Percentiles rank a stretch among this genome's conserved stretches.
These are phyloP conservation scores for Syrmaticus mikado DNA, from an alignment of 2,113 vertebrate species.

Conservation along the genomic window DNA sequence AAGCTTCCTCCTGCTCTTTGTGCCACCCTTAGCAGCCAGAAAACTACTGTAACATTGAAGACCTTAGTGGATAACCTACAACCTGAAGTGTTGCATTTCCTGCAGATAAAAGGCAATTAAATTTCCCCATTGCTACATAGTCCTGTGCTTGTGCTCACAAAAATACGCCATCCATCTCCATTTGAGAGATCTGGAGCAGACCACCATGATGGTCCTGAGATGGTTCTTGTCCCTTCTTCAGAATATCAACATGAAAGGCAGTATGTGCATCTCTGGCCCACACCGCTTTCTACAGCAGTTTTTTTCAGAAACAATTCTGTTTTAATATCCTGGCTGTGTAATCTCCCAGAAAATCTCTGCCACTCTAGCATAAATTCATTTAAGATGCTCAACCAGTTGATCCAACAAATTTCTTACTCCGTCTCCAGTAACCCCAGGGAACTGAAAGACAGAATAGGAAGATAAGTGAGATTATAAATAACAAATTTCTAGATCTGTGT, in stretches of 20 bases:
- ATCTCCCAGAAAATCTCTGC: neutral
- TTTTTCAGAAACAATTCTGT: neutral
- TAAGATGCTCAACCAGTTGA: neutral
- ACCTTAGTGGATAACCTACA: neutral
- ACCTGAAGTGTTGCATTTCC: fast-evolving
- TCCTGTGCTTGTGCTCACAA: neutral
- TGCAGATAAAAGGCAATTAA: neutral
- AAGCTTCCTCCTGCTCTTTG: neutral
- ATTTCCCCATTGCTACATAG: neutral
- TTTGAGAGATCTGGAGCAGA: neutral
- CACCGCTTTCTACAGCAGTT: neutral
- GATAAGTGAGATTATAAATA: neutral
- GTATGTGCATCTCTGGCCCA: neutral
- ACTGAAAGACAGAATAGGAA: neutral
- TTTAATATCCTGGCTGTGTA: neutral
- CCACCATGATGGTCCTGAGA: neutral
- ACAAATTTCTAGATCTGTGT: neutral
- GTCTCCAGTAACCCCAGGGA: neutral
- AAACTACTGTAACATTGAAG: neutral
- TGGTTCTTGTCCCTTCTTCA: neutral
- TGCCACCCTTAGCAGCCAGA: neutral
- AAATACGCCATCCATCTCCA: neutral
- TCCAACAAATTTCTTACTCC: neutral
- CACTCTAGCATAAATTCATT: neutral
- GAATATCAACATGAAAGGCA: neutral